Percentiles rank a stretch among this genome's conserved stretches.
phyloP scores from a whole-genome alignment of 2,888 invertebrate species.

The Tanypteryx hageni region DNA sequence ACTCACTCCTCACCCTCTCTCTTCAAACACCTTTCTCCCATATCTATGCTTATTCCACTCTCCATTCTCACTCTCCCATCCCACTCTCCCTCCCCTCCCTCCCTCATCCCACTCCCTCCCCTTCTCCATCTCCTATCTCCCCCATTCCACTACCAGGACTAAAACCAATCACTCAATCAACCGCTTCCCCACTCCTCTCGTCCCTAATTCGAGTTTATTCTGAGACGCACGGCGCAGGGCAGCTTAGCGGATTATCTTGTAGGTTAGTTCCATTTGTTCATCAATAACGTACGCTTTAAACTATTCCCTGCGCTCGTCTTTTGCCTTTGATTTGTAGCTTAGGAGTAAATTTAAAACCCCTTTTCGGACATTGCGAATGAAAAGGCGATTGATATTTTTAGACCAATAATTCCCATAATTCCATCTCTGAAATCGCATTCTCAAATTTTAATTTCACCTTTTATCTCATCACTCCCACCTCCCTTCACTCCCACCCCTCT shows the following conservation, averaged over 20 bases:
- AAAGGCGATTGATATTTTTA: not conserved
- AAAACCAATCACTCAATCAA: constrained; percentile 32
- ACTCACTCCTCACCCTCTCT: not conserved
- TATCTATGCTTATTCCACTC: not conserved
- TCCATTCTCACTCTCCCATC: not conserved
- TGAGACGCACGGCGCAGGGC: not conserved
- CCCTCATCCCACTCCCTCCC: not conserved
- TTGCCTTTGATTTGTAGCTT: constrained; percentile 13
- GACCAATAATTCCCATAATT: not conserved
- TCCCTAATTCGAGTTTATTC: not conserved
- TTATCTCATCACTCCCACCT: not conserved
- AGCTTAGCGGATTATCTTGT: constrained; percentile 11
- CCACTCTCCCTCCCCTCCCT: not conserved
- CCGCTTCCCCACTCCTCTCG: not conserved
- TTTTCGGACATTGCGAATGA: not conserved
- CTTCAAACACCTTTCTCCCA: not conserved
- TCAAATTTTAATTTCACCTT: not conserved
- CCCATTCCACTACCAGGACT: not conserved
- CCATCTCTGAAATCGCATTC: not conserved
- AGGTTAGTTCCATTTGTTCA: not conserved
- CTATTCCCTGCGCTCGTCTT: not conserved
- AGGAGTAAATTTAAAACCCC: not conserved
- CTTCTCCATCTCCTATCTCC: not conserved
- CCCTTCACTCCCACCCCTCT: not conserved
- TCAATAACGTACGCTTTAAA: constrained; percentile 11